A percentile compares a stretch with the other conserved stretches of the same genome.
These are phyloP conservation scores for Brachionus plicatilis DNA, from an alignment of 1,140 invertebrate species.

Conservation along the genomic window DNA sequence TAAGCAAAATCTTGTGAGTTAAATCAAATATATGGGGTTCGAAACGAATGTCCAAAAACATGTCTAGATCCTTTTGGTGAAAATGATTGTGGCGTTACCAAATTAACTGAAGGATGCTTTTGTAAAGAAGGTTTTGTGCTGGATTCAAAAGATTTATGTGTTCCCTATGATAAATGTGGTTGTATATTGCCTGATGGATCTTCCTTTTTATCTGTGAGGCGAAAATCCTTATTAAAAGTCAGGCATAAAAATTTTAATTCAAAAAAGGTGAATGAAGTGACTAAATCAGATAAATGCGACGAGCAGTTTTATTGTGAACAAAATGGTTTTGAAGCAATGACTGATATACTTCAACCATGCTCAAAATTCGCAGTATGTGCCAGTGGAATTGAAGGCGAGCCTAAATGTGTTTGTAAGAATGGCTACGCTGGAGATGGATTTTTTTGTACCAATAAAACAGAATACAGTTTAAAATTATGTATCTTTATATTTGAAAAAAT, in stretches of 20 bases:
- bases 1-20: not conserved
- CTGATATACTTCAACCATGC: not conserved
- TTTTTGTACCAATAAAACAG: not conserved
- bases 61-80: conserved; percentile 1
- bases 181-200: conserved; percentile 18
- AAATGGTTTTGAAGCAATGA: not conserved
- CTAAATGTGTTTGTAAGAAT: not conserved
- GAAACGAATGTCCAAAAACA: conserved; percentile 5
- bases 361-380: not conserved
- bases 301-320: not conserved
- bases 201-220: not conserved
- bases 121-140: conserved; percentile 12
- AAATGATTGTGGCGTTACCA: not conserved
- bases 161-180: conserved; percentile 2
- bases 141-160: not conserved
- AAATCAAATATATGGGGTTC: not conserved
- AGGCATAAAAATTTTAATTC: not conserved
- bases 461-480: too few species aligned
- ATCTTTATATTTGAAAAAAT: too few species aligned
- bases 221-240: not conserved
- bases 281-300: not conserved
- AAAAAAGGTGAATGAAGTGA: not conserved
- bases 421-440: conserved; percentile 4
- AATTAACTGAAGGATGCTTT: conserved; percentile 8
- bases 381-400: not conserved